phyloP scores from a whole-genome alignment of 2,797 vertebrate genomes.

The Falco rusticolus region DNA sequence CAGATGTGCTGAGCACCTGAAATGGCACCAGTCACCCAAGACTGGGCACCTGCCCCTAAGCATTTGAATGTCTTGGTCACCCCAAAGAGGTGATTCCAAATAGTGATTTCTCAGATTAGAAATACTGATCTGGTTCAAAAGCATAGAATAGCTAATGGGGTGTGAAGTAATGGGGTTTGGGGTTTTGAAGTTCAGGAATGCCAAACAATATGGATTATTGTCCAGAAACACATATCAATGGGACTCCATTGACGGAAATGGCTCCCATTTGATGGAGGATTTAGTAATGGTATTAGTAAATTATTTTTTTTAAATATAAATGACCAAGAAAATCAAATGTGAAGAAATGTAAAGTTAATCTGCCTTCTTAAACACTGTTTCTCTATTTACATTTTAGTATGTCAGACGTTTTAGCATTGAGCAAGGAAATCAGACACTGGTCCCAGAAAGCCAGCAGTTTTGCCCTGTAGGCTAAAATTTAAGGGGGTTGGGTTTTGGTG shows the following conservation, averaged over 20 bases:
- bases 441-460: not conserved
- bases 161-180: not conserved
- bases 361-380: not conserved
- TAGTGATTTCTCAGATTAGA: not conserved
- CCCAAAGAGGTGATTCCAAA: not conserved
- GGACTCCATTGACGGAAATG: not conserved
- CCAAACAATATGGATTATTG: not conserved
- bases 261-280: not conserved
- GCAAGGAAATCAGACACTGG: not conserved
- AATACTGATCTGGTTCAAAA: not conserved
- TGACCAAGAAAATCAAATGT: not conserved
- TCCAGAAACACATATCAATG: not conserved
- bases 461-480: not conserved
- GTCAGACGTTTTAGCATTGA: not conserved
- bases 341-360: not conserved
- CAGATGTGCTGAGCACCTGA: not conserved
- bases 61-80: not conserved
- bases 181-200: not conserved
- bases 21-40: not conserved
- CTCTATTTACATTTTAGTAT: not conserved
- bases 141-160: not conserved
- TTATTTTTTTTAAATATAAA: not conserved
- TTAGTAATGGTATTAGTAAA: not conserved
- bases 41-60: not conserved
- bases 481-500: not conserved